Conservation (phyloP, 2,888 invertebrate species). For the Unio pictorum region DNA sequence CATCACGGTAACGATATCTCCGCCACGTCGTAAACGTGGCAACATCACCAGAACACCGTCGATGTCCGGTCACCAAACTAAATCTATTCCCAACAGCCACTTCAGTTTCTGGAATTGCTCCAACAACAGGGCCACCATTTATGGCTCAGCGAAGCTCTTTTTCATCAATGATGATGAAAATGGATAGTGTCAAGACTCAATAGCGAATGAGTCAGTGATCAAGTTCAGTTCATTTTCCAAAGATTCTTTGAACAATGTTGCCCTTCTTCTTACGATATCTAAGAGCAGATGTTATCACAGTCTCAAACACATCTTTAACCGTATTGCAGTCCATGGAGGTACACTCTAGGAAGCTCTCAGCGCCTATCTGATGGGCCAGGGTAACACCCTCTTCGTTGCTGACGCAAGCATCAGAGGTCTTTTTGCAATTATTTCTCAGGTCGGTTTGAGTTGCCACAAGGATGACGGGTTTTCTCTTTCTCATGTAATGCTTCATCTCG, state of each 20-base stretch:
- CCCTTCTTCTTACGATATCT: slow-evolving; percentile 44
- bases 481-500: slow-evolving; percentile 43
- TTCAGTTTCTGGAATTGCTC: too few relatives aligned
- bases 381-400: slow-evolving; percentile 42
- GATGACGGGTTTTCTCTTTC: slow-evolving; percentile 46
- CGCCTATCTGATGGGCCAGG: slow-evolving; percentile 51
- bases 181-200: too few relatives aligned
- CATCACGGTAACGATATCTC: too few relatives aligned
- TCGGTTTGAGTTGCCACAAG: slow-evolving; percentile 59
- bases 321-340: slow-evolving; percentile 45
- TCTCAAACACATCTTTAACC: slow-evolving; percentile 52
- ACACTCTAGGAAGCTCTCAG: slow-evolving; percentile 54
- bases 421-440: slow-evolving; percentile 27
- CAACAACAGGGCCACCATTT: too few relatives aligned
- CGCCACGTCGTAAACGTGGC: too few relatives aligned
- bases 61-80: too few relatives aligned
- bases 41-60: too few relatives aligned
- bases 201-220: too few relatives aligned
- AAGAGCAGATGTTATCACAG: slow-evolving; percentile 45
- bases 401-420: slow-evolving; percentile 10
- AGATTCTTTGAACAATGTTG: slow-evolving; percentile 37
- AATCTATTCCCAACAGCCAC: too few relatives aligned
- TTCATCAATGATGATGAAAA: too few relatives aligned
- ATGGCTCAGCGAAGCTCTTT: too few relatives aligned
- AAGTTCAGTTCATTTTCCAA: slow-evolving; percentile 17